These are phyloP conservation scores for Umimayanthus kanabou DNA, from an alignment of 92 coral and sea anemone genomes.

Conservation along the genomic window DNA sequence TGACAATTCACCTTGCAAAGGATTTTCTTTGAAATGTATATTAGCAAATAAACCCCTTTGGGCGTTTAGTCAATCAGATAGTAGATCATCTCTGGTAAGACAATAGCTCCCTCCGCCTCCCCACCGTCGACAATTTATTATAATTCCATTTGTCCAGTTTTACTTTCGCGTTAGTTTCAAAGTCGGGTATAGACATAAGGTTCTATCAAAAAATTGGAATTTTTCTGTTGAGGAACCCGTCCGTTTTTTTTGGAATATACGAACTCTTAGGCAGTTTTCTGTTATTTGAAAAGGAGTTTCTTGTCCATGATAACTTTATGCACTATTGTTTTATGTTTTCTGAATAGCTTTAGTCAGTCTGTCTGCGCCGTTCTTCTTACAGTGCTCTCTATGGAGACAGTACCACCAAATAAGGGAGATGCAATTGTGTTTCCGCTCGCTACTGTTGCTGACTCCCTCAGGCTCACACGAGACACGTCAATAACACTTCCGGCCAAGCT, in stretches of 20 bases:
- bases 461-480: background rate
- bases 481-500: conserved; percentile 21
- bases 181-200: too few relatives aligned
- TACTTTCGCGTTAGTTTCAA: too few relatives aligned
- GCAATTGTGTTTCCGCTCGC: conserved; percentile 11
- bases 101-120: too few relatives aligned
- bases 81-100: too few relatives aligned
- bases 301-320: background rate
- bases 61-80: too few relatives aligned
- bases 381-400: conserved; percentile 25
- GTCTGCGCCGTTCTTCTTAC: background rate
- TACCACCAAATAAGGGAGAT: background rate
- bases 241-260: background rate
- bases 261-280: too few relatives aligned
- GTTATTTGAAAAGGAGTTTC: too few relatives aligned
- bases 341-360: background rate
- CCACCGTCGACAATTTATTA: too few relatives aligned
- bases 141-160: too few relatives aligned
- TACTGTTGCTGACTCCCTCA: background rate
- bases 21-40: background rate
- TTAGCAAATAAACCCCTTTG: too few relatives aligned
- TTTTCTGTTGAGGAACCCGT: background rate
- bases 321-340: background rate
- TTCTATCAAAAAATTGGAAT: too few relatives aligned
- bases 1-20: background rate